Conservation (phyloP, 1,140 invertebrate species). For the Zaprionus vittiger region DNA sequence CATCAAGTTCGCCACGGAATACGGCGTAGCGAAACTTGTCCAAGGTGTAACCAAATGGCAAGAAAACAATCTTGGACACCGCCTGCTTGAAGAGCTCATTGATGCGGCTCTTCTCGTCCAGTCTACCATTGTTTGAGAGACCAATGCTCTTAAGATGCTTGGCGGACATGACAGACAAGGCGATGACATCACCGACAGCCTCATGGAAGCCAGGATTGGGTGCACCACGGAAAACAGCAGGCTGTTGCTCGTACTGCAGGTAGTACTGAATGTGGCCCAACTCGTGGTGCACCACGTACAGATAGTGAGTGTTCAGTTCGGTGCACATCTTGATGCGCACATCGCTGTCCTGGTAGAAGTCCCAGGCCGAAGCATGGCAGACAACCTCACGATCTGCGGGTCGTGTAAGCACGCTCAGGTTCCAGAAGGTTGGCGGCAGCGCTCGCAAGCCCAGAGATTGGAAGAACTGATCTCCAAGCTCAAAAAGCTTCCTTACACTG, state of each 20-base stretch:
- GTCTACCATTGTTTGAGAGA: conserved; percentile 70
- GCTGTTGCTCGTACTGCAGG: conserved; percentile 89
- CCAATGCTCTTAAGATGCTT: conserved; percentile 86
- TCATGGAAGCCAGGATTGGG: conserved; percentile 93
- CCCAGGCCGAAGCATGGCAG: conserved; percentile 93
- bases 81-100: conserved; percentile 83
- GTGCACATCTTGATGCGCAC: conserved; percentile 93
- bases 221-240: conserved; percentile 87
- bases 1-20: conserved; percentile 85
- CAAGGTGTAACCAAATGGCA: conserved; percentile 86
- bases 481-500: conserved; percentile 84
- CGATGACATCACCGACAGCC: conserved; percentile 89
- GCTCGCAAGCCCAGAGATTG: conserved; percentile 91
- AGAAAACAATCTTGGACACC: conserved; percentile 87
- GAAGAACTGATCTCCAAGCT: conserved; percentile 93
- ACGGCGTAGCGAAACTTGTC: conserved; percentile 86
- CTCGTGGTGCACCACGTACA: conserved; percentile 91
- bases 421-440: conserved; percentile 93
- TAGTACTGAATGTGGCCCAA: conserved; percentile 92
- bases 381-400: conserved; percentile 87
- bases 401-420: conserved; percentile 90
- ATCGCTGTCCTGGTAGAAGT: conserved; percentile 88
- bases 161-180: conserved; percentile 87
- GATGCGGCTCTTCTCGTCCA: conserved; percentile 78
- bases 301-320: conserved; percentile 87